phyloP scores from a whole-genome alignment of 2,888 invertebrate species.

The Lottia gigantea region DNA sequence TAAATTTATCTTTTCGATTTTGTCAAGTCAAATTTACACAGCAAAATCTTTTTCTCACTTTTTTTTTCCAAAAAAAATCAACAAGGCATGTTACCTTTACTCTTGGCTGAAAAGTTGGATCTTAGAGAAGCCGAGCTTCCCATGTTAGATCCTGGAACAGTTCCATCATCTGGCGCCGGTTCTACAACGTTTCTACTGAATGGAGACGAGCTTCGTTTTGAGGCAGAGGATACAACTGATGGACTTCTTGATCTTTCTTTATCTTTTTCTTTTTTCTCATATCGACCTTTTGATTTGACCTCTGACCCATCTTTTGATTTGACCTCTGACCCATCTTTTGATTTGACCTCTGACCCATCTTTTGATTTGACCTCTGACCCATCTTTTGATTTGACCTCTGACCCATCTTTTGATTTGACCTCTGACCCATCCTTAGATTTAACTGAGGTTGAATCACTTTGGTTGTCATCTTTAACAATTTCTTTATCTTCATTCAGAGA shows the following conservation, averaged over 20 bases:
- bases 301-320: conserved; percentile 1
- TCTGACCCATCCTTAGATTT: background rate
- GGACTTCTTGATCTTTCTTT: background rate
- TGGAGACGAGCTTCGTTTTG: conserved; percentile 33
- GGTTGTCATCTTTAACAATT: conserved; percentile 19
- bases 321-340: conserved; percentile 15
- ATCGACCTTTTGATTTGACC: conserved; percentile 7
- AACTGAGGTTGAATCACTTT: background rate
- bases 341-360: conserved; percentile 14
- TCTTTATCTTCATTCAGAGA: conserved; percentile 20
- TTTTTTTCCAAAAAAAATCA: background rate
- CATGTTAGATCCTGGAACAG: conserved; percentile 21
- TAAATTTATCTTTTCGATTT: too few species aligned
- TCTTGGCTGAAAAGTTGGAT: conserved; percentile 36
- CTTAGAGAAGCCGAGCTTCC: conserved; percentile 46
- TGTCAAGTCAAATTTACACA: too few species aligned
- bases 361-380: conserved; percentile 9
- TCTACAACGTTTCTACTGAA: conserved; percentile 36
- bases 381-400: conserved; percentile 5
- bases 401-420: conserved; percentile 12
- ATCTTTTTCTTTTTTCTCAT: conserved; percentile 4
- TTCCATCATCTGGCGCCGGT: conserved; percentile 23
- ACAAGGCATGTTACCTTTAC: conserved; percentile 11
- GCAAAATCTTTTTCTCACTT: too few species aligned
- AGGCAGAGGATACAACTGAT: conserved; percentile 4